Conservation (phyloP, 53 echinoderm and acorn worm genomes). For the Patiria pectinifera region DNA sequence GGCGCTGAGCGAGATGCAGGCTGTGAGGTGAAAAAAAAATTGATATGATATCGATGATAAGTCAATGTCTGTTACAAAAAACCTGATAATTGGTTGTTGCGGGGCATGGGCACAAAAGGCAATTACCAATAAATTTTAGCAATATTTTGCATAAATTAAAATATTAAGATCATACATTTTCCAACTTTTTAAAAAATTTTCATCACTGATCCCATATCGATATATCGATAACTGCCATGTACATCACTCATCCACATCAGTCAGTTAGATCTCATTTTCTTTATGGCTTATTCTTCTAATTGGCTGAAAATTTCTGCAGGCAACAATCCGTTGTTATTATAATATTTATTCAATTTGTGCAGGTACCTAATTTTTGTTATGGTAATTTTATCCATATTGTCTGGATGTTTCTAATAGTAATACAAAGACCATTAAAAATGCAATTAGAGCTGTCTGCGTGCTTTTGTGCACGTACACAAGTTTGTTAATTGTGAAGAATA, state of each 20-base stretch:
- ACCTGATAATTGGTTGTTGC: too few relatives aligned
- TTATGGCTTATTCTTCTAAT: neutral
- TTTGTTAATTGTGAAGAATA: too few relatives aligned
- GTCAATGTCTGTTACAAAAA: too few relatives aligned
- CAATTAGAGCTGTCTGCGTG: too few relatives aligned
- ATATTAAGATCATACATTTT: neutral
- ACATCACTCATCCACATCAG: neutral
- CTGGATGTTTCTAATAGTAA: too few relatives aligned
- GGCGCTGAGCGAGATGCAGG: neutral
- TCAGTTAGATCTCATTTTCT: neutral
- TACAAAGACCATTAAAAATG: too few relatives aligned
- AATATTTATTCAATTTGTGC: neutral
- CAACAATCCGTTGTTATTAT: neutral
- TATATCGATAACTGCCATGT: neutral
- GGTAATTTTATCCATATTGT: neutral
- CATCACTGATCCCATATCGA: neutral
- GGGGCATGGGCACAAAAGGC: too few relatives aligned
- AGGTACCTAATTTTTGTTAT: neutral
- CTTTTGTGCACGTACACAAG: too few relatives aligned
- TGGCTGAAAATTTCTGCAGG: conserved; percentile 2
- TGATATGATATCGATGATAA: neutral
- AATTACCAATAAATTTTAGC: too few relatives aligned
- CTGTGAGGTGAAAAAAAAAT: neutral
- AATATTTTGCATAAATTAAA: too few relatives aligned
- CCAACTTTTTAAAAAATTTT: neutral